Percentiles rank a stretch among this genome's conserved stretches.
Conservation (phyloP, 2,888 invertebrate genomes). For the Nasonovia ribisnigri region DNA sequence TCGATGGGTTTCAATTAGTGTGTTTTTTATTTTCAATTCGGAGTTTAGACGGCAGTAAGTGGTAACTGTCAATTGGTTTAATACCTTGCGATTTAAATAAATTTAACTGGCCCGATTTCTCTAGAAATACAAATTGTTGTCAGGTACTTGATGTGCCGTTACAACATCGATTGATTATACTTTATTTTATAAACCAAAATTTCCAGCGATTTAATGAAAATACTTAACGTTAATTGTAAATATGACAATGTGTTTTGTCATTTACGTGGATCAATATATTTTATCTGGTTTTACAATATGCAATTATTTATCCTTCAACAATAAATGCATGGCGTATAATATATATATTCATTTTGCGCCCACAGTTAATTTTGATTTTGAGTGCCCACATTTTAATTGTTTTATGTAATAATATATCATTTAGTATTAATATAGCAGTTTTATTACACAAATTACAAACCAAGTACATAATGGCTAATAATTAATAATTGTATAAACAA, state of each 20-base stretch:
- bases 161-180: background rate
- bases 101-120: slow-evolving; percentile 12
- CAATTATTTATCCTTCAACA: background rate
- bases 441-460: background rate
- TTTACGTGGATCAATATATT: background rate
- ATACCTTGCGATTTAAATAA: background rate
- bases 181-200: background rate
- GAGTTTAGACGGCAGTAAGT: background rate
- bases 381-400: too few species aligned
- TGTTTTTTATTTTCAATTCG: background rate
- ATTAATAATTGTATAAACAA: background rate
- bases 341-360: background rate
- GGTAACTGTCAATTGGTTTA: background rate
- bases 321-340: background rate
- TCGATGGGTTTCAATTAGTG: background rate
- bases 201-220: background rate
- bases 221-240: background rate
- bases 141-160: background rate
- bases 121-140: background rate
- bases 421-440: background rate
- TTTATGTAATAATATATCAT: too few species aligned
- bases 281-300: background rate
- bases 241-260: background rate
- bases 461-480: background rate
- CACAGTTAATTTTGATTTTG: background rate